phyloP scores from a whole-genome alignment of 2,888 invertebrate species.

The Erebia epiphron region DNA sequence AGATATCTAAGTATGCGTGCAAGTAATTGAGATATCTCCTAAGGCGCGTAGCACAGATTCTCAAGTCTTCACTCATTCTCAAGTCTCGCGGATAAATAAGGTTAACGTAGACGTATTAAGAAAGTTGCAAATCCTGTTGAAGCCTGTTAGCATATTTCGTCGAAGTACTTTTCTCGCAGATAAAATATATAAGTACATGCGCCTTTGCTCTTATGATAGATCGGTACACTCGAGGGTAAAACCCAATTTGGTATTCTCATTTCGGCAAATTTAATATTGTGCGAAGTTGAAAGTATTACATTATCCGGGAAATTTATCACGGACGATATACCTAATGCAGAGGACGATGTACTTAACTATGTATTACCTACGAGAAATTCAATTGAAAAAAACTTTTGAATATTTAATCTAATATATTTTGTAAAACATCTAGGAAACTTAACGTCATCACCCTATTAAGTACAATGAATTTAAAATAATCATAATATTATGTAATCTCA shows the following conservation, averaged over 20 bases:
- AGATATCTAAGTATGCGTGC: slow-evolving; percentile 2
- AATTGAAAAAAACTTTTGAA: neutral
- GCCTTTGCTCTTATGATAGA: slow-evolving; percentile 48
- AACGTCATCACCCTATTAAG: too few relatives aligned
- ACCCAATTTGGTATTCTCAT: slow-evolving; percentile 39
- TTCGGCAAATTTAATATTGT: slow-evolving; percentile 29
- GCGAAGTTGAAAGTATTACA: slow-evolving; percentile 21
- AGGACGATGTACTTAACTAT: neutral
- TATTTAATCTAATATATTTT: too few relatives aligned
- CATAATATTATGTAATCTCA: too few relatives aligned
- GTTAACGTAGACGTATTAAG: slow-evolving; percentile 48
- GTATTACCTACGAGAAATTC: neutral
- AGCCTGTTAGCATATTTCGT: slow-evolving; percentile 51
- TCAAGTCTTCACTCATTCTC: slow-evolving; percentile 31
- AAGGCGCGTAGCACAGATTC: slow-evolving; percentile 30
- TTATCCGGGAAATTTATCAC: slow-evolving; percentile 20
- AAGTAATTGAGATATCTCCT: slow-evolving; percentile 25
- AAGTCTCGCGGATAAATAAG: slow-evolving; percentile 32
- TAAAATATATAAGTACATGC: slow-evolving; percentile 45
- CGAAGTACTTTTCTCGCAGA: slow-evolving; percentile 55
- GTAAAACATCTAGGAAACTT: neutral
- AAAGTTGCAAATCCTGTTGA: slow-evolving; percentile 58
- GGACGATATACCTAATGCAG: neutral
- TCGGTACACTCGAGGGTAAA: slow-evolving; percentile 48
- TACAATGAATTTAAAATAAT: too few relatives aligned